Evolutionary conservation across 2,113 vertebrate genomes (phyloP).

Genomic region (Morone chrysops): DNA sequence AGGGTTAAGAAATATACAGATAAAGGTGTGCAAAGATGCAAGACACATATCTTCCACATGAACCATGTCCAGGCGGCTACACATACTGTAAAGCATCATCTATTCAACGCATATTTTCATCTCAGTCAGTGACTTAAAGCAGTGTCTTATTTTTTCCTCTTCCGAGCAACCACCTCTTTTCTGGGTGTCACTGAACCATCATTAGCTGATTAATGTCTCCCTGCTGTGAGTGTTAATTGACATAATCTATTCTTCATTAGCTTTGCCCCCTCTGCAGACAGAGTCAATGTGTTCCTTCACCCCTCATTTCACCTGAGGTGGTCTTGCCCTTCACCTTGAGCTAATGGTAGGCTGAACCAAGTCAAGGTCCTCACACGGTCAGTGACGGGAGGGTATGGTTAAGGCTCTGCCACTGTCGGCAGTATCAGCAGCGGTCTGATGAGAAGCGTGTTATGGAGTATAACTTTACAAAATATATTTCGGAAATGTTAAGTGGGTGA

Average conservation of each 20-base stretch:
- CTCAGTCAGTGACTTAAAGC: background rate
- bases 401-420: background rate
- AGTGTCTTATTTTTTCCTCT: background rate
- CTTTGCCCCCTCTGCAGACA: conserved; percentile 56
- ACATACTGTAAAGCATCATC: background rate
- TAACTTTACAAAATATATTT: background rate
- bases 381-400: background rate
- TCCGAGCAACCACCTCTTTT: background rate
- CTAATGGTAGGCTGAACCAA: conserved; percentile 53
- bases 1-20: background rate
- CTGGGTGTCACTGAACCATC: conserved; percentile 61
- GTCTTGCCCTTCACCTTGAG: conserved; percentile 68
- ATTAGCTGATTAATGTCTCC: conserved; percentile 76
- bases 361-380: conserved; percentile 21
- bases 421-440: background rate
- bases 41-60: background rate
- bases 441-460: background rate
- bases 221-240: conserved; percentile 74
- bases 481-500: background rate
- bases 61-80: background rate
- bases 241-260: conserved; percentile 80
- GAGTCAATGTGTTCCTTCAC: conserved; percentile 74
- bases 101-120: background rate
- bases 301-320: conserved; percentile 75
- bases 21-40: background rate